Conservation (phyloP, 1,140 invertebrate genomes). For the Solenopsis fugax region DNA sequence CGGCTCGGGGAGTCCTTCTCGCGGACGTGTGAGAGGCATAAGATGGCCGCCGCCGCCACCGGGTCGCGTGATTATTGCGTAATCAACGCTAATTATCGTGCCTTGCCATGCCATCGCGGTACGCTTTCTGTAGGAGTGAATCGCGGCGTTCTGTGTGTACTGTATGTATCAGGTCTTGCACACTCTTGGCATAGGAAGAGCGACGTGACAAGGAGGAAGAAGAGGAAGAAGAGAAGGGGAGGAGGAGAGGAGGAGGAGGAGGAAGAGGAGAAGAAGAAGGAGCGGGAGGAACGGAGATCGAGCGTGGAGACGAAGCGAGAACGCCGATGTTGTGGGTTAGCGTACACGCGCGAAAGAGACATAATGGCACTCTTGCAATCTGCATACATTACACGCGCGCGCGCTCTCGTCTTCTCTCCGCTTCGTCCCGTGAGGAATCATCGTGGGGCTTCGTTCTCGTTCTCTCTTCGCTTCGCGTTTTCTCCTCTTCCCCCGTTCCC, state of each 20-base stretch:
- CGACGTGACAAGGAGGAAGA: not conserved
- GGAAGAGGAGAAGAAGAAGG: not conserved
- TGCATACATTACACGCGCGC: slow-evolving; percentile 83
- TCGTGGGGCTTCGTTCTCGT: slow-evolving; percentile 30
- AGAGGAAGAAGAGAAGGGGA: not conserved
- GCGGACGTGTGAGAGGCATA: slow-evolving; percentile 56
- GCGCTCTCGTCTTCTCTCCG: slow-evolving; percentile 38
- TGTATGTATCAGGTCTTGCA: slow-evolving; percentile 8
- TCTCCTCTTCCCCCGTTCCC: slow-evolving; percentile 19
- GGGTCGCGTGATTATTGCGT: slow-evolving; percentile 76
- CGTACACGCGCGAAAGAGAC: slow-evolving; percentile 79
- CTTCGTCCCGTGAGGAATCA: slow-evolving; percentile 29
- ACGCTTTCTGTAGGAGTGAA: slow-evolving; percentile 73
- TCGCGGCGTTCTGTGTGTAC: slow-evolving; percentile 21
- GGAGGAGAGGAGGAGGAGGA: slow-evolving; percentile 12
- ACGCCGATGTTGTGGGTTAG: slow-evolving; percentile 46
- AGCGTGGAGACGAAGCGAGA: slow-evolving; percentile 26
- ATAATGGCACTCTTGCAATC: slow-evolving; percentile 84
- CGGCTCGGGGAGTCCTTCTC: slow-evolving; percentile 31
- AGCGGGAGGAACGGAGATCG: slow-evolving; percentile 17
- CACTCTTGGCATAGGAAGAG: not conserved
- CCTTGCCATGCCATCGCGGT: slow-evolving; percentile 69
- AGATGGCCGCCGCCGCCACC: slow-evolving; percentile 62
- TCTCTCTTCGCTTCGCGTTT: slow-evolving; percentile 46
- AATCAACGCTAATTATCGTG: slow-evolving; percentile 80